phyloP scores from a whole-genome alignment of 2,797 vertebrate genomes.

The Vespertilio murinus region DNA sequence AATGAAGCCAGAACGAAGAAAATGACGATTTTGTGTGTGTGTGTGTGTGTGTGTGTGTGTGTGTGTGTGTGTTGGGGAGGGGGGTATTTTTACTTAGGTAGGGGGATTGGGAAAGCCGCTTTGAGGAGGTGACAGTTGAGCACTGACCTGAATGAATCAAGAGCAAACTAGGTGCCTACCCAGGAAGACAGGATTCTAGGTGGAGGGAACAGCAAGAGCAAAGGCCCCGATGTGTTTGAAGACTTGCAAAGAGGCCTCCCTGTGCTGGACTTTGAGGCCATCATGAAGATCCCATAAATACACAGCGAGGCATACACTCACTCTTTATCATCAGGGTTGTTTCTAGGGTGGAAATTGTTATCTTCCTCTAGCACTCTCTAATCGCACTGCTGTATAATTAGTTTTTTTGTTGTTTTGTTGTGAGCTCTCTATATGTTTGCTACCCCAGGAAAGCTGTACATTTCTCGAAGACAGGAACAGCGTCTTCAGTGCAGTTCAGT shows the following conservation, averaged over 20 bases:
- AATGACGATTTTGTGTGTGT: not conserved
- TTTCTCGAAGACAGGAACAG: conserved; percentile 60
- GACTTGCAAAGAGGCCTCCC: not conserved
- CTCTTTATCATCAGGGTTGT: not conserved
- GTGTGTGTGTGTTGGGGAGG: too few relatives aligned
- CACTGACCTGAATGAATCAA: not conserved
- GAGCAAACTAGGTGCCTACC: not conserved
- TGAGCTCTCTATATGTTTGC: not conserved
- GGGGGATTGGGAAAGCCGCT: not conserved
- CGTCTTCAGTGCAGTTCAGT: conserved; percentile 27
- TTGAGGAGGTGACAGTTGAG: not conserved
- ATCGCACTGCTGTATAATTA: conserved; percentile 5
- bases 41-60: too few relatives aligned
- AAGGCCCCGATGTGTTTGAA: not conserved
- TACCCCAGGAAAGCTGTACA: conserved; percentile 34
- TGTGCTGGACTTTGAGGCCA: not conserved
- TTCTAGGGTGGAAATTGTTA: not conserved
- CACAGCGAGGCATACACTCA: not conserved
- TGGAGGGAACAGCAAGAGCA: not conserved
- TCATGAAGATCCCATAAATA: not conserved
- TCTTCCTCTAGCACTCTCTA: not conserved
- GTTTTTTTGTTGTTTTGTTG: not conserved
- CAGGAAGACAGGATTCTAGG: not conserved
- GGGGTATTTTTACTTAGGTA: not conserved
- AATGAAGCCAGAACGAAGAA: not conserved